phyloP scores from a whole-genome alignment of 2,113 vertebrate genomes.

The Pongo pygmaeus region DNA sequence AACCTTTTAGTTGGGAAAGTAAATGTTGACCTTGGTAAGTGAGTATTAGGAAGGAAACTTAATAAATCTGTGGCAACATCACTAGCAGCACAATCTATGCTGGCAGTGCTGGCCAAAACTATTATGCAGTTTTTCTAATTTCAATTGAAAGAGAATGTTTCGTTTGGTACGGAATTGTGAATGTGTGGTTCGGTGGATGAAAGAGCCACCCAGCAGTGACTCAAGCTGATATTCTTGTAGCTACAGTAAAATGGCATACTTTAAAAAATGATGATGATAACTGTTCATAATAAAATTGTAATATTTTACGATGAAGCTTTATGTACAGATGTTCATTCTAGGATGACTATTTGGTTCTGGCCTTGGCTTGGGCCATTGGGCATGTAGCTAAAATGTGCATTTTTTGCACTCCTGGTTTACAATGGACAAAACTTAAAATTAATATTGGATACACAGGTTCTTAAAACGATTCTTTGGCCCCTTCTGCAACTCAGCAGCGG shows the following conservation, averaged over 20 bases:
- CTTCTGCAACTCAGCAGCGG: neutral
- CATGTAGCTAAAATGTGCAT: neutral
- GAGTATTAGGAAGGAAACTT: constrained; percentile 25
- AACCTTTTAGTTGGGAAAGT: neutral
- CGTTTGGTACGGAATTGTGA: neutral
- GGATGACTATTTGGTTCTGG: constrained; percentile 26
- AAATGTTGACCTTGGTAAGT: constrained; percentile 10
- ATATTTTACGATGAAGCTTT: neutral
- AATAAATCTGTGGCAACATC: neutral
- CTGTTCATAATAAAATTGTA: neutral
- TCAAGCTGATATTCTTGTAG: neutral
- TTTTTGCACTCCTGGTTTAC: neutral
- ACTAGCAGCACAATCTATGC: neutral
- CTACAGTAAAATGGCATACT: neutral
- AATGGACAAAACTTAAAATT: neutral
- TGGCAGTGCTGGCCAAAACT: neutral
- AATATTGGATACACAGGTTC: neutral
- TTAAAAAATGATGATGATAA: neutral
- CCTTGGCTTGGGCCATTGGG: neutral
- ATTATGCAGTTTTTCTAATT: neutral
- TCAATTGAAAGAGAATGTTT: neutral
- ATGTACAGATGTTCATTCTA: neutral
- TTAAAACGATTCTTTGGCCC: neutral
- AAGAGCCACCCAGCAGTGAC: neutral
- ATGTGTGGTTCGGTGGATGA: neutral